phyloP scores from a whole-genome alignment of 2,113 vertebrate genomes.

The Sus scrofa region T2T-Sscrofa CM000826.6:52735501-52736000 shows the following conservation, averaged over 20 bases:
- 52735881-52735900: not conserved
- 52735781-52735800: too few species aligned
- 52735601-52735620: fast-evolving
- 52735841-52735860: not conserved
- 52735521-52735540: not conserved
- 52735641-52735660: not conserved
- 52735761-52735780: not conserved
- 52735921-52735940: not conserved
- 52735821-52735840: not conserved
- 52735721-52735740: not conserved
- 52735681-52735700: not conserved
- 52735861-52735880: too few species aligned
- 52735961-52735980: not conserved
- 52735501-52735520: not conserved
- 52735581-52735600: not conserved
- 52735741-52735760: not conserved
- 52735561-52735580: not conserved
- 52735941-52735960: not conserved
- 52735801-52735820: not conserved
- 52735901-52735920: not conserved
- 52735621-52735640: not conserved
- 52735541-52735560: not conserved
- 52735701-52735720: not conserved
- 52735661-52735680: not conserved
- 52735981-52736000: not conserved